Base-by-base conservation (phyloP, 2,888 invertebrate genomes). In the Catocala fraxini region DNA sequence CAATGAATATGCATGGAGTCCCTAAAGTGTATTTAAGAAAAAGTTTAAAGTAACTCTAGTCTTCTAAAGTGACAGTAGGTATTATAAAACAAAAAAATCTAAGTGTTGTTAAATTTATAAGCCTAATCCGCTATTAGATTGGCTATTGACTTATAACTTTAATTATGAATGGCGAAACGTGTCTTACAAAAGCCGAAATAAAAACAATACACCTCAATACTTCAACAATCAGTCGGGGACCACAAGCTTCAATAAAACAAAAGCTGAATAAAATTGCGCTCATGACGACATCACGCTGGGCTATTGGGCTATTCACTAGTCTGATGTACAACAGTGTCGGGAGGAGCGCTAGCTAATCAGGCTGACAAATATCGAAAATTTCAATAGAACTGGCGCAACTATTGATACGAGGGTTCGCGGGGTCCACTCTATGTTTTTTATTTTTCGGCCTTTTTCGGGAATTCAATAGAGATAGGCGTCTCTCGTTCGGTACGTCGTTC, bases 381-480 rank as follows among this genome's bases (percentile, higher is more conserved):
- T 92, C 90, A 90, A 93, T 91, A 81, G 88, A 84, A 78, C 81
- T 83, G 76, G 84, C 75, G 79, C 84, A 80, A 88, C 89, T 89
- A 91, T 89, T 89, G 82, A 85, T 84, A 84, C 84, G 88, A 85
- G 84, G 85, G 85, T 79, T 81, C 74, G 81, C 78, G 79, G 73
- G 75, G 77, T 80, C 71, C 77, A 75, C 73, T 65, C 73, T 73
- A 65, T 74, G 13, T 13, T 85, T 89, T 92, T 90, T 87, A 90
- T 91, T 89, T 87, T 25, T 86, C 85, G 82, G 88, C 85, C 88
- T 89, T 93, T 93, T 94, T 93, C 87, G 93, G 91, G 83, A 89
- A 92, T 94, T 94, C 91, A 91, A 93, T 94, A 89, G 90, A 91
- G 85, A 89, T 88, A 90, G 92, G 92, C 92, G 92, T 91, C 89